Conservation (phyloP, 2,113 vertebrate genomes). For the Chionomys nivalis region DNA sequence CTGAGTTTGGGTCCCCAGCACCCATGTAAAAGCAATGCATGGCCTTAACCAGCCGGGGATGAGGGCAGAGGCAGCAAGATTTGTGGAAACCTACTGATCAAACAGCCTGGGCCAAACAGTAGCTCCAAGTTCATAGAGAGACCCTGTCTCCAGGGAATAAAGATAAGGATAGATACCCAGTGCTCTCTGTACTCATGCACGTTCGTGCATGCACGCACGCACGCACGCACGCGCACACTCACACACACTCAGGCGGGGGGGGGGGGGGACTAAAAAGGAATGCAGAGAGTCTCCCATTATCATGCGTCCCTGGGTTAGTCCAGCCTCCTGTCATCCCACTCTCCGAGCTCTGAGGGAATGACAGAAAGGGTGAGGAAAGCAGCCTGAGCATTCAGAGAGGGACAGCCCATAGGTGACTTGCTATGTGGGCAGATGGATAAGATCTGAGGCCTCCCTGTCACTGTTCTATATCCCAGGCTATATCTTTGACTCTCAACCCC, state of each 20-base stretch:
- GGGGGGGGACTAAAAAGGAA: neutral
- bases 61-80: neutral
- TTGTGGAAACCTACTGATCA: too few relatives aligned
- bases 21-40: too few relatives aligned
- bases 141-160: neutral
- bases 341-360: neutral
- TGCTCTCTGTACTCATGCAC: too few relatives aligned
- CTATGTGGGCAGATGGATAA: rapidly evolving
- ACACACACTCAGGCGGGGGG: neutral
- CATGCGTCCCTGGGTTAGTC: neutral
- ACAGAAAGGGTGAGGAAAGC: rapidly evolving
- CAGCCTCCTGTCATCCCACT: neutral
- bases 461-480: neutral
- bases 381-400: neutral
- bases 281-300: too few relatives aligned
- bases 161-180: neutral
- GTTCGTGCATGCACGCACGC: too few relatives aligned
- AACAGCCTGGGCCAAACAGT: neutral
- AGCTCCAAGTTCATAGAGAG: neutral
- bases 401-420: too few relatives aligned
- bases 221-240: neutral
- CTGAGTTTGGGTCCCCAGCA: neutral
- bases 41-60: neutral
- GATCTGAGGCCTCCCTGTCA: neutral
- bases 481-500: neutral